Percentiles rank a stretch among this genome's conserved stretches.
phyloP scores from a whole-genome alignment of 2,888 invertebrate species.

The Idaea biselata region DNA sequence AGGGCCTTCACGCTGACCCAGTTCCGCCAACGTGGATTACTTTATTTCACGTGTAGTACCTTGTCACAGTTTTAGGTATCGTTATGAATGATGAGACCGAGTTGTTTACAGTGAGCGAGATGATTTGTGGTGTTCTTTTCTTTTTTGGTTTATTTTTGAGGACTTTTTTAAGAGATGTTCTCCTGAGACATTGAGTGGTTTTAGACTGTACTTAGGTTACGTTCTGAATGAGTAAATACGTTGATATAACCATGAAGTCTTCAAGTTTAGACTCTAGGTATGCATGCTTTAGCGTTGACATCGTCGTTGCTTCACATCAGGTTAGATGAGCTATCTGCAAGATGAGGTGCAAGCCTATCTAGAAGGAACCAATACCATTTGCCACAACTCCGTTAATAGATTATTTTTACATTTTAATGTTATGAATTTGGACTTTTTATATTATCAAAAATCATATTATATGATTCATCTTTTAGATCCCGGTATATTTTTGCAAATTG shows the following conservation, averaged over 20 bases:
- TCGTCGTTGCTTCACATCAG: too few species aligned
- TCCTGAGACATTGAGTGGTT: background rate
- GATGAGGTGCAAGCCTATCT: too few species aligned
- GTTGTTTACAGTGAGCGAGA: conserved; percentile 16
- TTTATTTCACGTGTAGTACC: conserved; percentile 46
- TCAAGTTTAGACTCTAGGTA: too few species aligned
- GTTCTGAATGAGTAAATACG: background rate
- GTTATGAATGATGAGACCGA: conserved; percentile 36
- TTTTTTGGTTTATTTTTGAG: background rate
- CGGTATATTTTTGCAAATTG: too few species aligned
- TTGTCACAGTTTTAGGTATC: conserved; percentile 44
- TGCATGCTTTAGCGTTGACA: too few species aligned
- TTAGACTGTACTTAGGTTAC: background rate
- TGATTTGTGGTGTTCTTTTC: conserved; percentile 5
- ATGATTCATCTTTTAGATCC: conserved; percentile 34
- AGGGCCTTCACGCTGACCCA: conserved; percentile 69
- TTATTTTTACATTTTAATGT: too few species aligned
- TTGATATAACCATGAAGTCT: too few species aligned
- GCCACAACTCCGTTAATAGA: too few species aligned
- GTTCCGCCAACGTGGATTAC: conserved; percentile 53
- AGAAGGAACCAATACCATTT: too few species aligned
- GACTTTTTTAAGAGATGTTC: conserved; percentile 1
- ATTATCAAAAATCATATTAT: conserved; percentile 28
- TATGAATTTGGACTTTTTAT: background rate
- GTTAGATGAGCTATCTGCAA: too few species aligned